Evolutionary conservation across 2,113 vertebrate genomes (phyloP).

Genomic region (Centropus bengalensis): DNA sequence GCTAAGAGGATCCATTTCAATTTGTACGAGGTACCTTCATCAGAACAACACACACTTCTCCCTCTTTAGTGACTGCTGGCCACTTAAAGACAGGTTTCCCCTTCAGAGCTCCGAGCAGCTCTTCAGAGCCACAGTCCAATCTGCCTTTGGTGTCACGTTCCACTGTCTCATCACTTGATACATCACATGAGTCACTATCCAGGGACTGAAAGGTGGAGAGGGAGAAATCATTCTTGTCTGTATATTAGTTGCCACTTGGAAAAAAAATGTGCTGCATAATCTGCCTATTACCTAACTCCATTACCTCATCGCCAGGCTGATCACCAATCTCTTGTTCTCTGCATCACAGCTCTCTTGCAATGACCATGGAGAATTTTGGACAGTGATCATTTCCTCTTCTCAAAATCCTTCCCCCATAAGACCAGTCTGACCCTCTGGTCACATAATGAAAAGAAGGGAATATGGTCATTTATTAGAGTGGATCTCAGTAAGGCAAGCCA

Average conservation of each 20-base stretch:
- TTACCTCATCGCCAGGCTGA: background rate
- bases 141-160: background rate
- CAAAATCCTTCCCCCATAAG: background rate
- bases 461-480: background rate
- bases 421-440: background rate
- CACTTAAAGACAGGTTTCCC: background rate
- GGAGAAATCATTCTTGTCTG: background rate
- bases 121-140: background rate
- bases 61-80: background rate
- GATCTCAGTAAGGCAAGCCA: background rate
- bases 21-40: background rate
- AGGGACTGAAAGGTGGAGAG: background rate
- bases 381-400: background rate
- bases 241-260: background rate
- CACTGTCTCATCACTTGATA: background rate
- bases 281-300: background rate
- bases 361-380: background rate
- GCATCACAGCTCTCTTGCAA: background rate
- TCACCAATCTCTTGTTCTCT: background rate
- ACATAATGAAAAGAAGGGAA: background rate
- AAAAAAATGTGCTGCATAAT: background rate
- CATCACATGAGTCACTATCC: slow-evolving; percentile 26
- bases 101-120: background rate
- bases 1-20: background rate
- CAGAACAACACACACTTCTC: background rate